These are phyloP conservation scores for Porites divaricata DNA, from an alignment of 92 coral and sea anemone species.

Conservation along the genomic window DNA sequence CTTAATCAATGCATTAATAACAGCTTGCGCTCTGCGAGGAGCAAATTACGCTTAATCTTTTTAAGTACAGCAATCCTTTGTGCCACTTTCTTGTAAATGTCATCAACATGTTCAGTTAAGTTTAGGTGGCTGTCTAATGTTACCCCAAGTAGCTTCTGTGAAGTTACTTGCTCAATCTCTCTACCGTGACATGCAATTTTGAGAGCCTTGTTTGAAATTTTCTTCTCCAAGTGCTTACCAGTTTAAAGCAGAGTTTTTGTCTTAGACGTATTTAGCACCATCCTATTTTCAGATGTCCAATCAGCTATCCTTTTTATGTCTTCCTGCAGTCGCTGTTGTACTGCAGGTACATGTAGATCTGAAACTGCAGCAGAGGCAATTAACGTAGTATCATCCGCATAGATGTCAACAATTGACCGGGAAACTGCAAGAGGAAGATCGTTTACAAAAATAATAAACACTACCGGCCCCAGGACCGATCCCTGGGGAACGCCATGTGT, in stretches of 20 bases:
- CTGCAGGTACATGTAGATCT: neutral
- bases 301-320: conserved; percentile 10
- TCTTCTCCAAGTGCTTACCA: neutral
- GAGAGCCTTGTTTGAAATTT: conserved; percentile 3
- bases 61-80: conserved; percentile 36
- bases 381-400: conserved; percentile 47
- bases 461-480: conserved; percentile 14
- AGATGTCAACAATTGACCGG: conserved; percentile 30
- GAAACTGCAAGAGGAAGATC: conserved; percentile 31
- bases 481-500: conserved; percentile 41
- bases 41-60: conserved; percentile 31
- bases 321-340: conserved; percentile 37
- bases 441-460: conserved; percentile 19
- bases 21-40: conserved; percentile 8
- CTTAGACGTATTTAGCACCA: neutral
- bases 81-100: conserved; percentile 17
- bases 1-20: conserved; percentile 21
- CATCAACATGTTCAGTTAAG: conserved; percentile 6
- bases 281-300: conserved; percentile 25
- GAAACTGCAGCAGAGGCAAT: conserved; percentile 3
- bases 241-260: neutral
- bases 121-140: conserved; percentile 9
- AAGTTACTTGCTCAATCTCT: conserved; percentile 13
- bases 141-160: conserved; percentile 15
- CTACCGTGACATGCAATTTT: neutral